Conservation (phyloP, 2,797 vertebrate genomes). For the Babyrousa celebensis region DNA sequence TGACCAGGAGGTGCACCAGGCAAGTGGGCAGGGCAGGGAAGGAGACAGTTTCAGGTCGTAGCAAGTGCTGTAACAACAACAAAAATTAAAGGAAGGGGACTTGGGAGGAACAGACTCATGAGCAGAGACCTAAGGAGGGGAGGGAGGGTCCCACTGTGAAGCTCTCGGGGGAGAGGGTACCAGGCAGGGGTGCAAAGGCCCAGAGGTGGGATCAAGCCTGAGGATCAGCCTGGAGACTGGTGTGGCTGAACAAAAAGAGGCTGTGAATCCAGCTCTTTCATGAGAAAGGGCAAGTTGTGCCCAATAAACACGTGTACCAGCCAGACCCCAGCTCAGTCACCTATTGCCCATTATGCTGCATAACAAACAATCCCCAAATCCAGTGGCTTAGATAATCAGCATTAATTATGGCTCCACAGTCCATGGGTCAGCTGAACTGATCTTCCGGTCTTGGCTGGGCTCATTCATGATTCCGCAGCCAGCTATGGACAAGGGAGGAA, state of each 20-base stretch:
- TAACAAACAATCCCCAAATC: background rate
- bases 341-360: rapidly evolving
- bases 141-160: background rate
- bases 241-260: background rate
- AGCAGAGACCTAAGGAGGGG: background rate
- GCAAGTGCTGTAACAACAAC: background rate
- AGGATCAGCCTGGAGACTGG: background rate
- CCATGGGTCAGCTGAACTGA: background rate
- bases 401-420: background rate
- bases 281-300: background rate
- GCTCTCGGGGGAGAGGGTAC: background rate
- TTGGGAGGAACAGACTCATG: background rate
- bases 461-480: background rate
- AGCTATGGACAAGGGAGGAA: background rate
- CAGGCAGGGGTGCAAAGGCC: background rate
- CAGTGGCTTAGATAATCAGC: background rate
- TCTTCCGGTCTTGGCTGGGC: background rate
- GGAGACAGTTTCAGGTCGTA: background rate
- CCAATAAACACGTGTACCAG: rapidly evolving
- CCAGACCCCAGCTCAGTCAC: background rate
- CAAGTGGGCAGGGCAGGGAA: background rate
- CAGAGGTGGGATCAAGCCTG: background rate
- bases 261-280: background rate
- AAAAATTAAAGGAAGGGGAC: background rate
- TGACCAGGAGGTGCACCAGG: background rate